Percentiles rank a stretch among this genome's conserved stretches.
phyloP scores from a whole-genome alignment of 2,113 vertebrate species.

The Phocoena sinus region DNA sequence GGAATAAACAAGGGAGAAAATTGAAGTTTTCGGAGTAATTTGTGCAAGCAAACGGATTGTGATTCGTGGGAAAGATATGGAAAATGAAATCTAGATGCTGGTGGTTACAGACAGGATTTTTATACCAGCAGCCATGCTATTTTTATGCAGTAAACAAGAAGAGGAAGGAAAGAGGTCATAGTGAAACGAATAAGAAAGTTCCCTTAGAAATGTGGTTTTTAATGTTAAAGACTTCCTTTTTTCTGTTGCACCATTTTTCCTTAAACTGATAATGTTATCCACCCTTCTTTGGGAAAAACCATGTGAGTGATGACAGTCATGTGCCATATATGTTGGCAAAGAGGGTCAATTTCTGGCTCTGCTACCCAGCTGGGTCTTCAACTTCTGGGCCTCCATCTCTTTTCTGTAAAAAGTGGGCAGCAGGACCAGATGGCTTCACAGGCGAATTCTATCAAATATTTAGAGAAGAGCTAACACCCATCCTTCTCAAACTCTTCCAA shows the following conservation, averaged over 20 bases:
- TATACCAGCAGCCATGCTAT: fast-evolving
- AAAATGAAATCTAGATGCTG: background rate
- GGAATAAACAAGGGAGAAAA: constrained; percentile 49
- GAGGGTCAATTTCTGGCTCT: fast-evolving
- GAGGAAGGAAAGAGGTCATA: background rate
- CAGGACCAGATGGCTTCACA: background rate
- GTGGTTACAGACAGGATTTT: background rate
- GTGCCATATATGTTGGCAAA: fast-evolving
- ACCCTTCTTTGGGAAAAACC: background rate
- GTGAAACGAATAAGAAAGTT: background rate
- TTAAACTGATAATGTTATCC: fast-evolving
- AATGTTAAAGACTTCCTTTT: fast-evolving
- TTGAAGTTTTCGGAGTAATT: constrained; percentile 28
- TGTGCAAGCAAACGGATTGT: constrained; percentile 27
- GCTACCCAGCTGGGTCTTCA: background rate
- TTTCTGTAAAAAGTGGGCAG: fast-evolving
- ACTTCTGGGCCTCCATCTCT: fast-evolving
- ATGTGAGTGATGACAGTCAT: fast-evolving
- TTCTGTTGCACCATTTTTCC: fast-evolving
- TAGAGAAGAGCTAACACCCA: too few species aligned
- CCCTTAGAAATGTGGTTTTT: background rate
- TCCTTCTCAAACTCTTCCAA: too few species aligned
- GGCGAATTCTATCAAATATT: too few species aligned
- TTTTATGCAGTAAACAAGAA: background rate
- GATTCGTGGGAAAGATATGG: constrained; percentile 3